These are phyloP conservation scores for Tridacna gigas DNA, from an alignment of 2,888 invertebrate genomes.

Conservation along the genomic window DNA sequence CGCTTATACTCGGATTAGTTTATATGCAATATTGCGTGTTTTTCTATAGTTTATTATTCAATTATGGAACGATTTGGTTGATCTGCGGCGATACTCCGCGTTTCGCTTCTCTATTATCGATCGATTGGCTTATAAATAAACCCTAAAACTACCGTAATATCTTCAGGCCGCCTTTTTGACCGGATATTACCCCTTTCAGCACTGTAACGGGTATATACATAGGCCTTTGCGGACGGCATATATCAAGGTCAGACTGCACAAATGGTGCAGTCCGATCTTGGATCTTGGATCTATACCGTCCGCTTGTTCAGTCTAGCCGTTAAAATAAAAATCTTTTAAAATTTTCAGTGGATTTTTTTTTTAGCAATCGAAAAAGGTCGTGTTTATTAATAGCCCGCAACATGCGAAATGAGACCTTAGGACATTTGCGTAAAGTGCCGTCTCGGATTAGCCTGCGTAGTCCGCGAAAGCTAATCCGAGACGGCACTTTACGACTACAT, in stretches of 20 bases:
- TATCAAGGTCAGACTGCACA: too few relatives aligned
- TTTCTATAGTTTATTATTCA: slow-evolving; percentile 3
- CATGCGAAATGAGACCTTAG: neutral
- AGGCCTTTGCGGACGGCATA: too few relatives aligned
- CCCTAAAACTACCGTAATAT: neutral
- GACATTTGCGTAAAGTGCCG: neutral
- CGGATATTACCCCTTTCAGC: too few relatives aligned
- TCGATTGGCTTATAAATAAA: neutral
- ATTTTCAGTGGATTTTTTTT: too few relatives aligned
- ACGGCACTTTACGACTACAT: neutral
- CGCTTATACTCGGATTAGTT: neutral
- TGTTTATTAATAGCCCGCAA: too few relatives aligned
- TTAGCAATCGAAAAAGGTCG: too few relatives aligned
- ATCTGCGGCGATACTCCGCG: neutral
- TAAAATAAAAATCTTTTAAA: too few relatives aligned
- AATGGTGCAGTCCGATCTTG: too few relatives aligned
- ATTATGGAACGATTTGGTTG: neutral
- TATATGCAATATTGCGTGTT: neutral
- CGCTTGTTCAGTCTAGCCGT: too few relatives aligned
- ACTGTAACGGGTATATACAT: too few relatives aligned
- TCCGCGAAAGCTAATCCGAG: too few relatives aligned
- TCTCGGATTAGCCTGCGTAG: neutral
- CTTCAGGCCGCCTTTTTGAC: neutral
- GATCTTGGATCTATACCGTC: too few relatives aligned
- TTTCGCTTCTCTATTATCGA: neutral